Evolutionary conservation across 2,797 vertebrate genomes (phyloP).

Genomic region (Syngnathus rostellatus): DNA sequence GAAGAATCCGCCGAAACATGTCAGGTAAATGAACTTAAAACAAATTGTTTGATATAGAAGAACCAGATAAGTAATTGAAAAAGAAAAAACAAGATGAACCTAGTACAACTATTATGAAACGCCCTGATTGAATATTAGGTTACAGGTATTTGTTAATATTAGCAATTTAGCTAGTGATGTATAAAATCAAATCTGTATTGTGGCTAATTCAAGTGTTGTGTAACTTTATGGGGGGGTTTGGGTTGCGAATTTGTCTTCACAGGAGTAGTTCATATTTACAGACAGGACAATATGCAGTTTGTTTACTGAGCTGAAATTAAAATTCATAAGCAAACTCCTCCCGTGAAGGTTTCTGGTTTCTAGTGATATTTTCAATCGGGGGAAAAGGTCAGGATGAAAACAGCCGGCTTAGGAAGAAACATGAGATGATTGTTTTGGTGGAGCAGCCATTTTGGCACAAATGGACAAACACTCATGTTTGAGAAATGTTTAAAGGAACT

Average conservation of each 20-base stretch:
- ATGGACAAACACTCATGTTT: too few relatives aligned
- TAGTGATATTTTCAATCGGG: constrained; percentile 60
- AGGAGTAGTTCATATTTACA: not conserved
- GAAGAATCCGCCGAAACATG: too few relatives aligned
- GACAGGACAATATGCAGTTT: constrained; percentile 2
- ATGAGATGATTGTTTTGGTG: constrained; percentile 42
- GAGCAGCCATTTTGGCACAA: constrained; percentile 11
- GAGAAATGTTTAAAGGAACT: not conserved
- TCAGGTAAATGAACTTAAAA: too few relatives aligned
- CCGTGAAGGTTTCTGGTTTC: constrained; percentile 50
- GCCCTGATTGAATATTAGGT: not conserved
- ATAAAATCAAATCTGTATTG: not conserved
- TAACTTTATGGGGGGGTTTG: not conserved
- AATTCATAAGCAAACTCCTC: constrained; percentile 21
- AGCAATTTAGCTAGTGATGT: not conserved
- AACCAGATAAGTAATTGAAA: too few relatives aligned
- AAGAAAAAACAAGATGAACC: too few relatives aligned
- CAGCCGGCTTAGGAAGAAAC: constrained; percentile 61
- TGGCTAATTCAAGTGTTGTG: not conserved
- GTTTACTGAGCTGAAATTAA: constrained; percentile 17
- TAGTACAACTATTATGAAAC: not conserved
- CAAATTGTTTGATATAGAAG: too few relatives aligned
- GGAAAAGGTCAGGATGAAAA: constrained; percentile 68
- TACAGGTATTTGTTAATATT: not conserved
- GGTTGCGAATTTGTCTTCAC: not conserved